These are phyloP conservation scores for Drosophila lacteicornis DNA, from an alignment of 1,140 invertebrate genomes.

Conservation along the genomic window DNA sequence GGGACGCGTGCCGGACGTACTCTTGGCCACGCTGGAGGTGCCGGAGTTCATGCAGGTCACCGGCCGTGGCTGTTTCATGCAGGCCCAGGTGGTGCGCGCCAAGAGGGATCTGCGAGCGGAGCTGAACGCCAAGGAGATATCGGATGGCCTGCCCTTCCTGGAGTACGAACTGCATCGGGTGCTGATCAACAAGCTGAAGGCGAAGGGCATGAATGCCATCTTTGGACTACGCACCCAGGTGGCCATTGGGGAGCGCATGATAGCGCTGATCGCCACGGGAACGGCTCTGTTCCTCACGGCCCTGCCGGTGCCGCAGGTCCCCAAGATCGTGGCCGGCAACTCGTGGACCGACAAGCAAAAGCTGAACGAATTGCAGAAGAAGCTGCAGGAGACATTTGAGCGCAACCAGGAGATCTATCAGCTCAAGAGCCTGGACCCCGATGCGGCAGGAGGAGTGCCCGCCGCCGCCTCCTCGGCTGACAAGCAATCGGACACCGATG, in stretches of 20 bases:
- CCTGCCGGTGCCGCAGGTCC: conserved; percentile 89
- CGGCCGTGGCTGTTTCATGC: conserved; percentile 91
- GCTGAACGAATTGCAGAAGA: conserved; percentile 88
- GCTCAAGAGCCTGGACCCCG: conserved; percentile 85
- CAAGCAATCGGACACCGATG: conserved; percentile 87
- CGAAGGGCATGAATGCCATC: conserved; percentile 97
- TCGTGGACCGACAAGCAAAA: conserved; percentile 88
- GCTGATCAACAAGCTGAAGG: conserved; percentile 95
- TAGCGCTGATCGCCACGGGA: conserved; percentile 95
- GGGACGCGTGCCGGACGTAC: conserved; percentile 94
- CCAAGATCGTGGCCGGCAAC: conserved; percentile 88
- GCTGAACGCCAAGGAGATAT: conserved; percentile 96
- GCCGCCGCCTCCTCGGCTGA: conserved; percentile 29
- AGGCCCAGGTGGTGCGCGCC: conserved; percentile 91
- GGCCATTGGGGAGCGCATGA: conserved; percentile 93
- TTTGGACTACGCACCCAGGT: conserved; percentile 94
- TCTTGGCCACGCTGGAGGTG: conserved; percentile 95
- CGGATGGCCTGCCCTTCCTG: conserved; percentile 95
- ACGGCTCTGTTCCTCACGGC: conserved; percentile 92
- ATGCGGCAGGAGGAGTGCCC: conserved; percentile 18
- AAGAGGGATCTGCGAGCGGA: conserved; percentile 93
- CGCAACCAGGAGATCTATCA: conserved; percentile 90
- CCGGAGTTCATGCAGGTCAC: conserved; percentile 90
- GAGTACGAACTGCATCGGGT: conserved; percentile 98
- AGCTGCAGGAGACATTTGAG: conserved; percentile 88